phyloP scores from a whole-genome alignment of 2,113 vertebrate genomes.

The Petaurus breviceps region DNA sequence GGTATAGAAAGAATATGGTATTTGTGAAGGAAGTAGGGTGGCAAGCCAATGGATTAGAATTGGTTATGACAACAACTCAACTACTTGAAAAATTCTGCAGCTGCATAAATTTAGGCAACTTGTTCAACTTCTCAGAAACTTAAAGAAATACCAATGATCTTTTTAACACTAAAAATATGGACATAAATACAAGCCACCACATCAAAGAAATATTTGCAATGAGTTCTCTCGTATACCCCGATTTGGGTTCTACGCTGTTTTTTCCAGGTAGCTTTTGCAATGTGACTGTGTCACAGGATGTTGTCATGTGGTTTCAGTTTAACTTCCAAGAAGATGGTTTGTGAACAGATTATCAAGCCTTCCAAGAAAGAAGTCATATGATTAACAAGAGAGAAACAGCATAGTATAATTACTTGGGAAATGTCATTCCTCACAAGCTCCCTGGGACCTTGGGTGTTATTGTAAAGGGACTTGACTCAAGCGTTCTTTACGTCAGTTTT shows the following conservation, averaged over 20 bases:
- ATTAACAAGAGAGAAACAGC: background rate
- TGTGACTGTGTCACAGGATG: background rate
- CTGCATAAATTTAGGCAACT: too few species aligned
- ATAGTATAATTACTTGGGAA: background rate
- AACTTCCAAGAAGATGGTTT: background rate
- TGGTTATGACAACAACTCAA: background rate
- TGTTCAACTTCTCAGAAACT: background rate
- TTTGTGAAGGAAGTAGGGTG: background rate
- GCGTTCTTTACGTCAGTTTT: background rate
- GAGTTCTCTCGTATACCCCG: background rate
- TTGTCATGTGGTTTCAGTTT: background rate
- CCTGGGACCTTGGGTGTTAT: background rate
- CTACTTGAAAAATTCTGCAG: too few species aligned
- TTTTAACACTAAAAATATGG: background rate
- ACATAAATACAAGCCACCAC: background rate
- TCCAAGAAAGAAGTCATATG: background rate
- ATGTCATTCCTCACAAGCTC: background rate
- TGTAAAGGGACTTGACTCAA: background rate
- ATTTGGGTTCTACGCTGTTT: background rate
- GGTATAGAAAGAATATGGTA: background rate
- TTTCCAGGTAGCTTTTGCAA: background rate
- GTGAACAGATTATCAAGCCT: background rate
- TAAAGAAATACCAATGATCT: background rate
- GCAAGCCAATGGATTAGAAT: background rate
- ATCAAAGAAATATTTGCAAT: background rate